phyloP scores from a whole-genome alignment of 2,888 invertebrate species.

The Germaria angustata region DNA sequence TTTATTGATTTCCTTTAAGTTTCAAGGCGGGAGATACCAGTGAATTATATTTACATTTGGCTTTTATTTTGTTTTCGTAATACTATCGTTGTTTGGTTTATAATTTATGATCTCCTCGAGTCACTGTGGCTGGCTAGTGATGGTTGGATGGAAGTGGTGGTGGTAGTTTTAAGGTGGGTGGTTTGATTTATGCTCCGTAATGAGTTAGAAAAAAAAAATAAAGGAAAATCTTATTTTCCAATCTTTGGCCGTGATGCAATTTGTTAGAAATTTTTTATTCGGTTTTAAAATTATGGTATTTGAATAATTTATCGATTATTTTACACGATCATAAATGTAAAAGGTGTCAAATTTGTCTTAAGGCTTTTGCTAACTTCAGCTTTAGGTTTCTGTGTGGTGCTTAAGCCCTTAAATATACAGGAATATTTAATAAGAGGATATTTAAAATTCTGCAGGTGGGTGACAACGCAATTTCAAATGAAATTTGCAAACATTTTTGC shows the following conservation, averaged over 20 bases:
- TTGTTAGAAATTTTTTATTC: neutral
- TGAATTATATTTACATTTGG: slow-evolving; percentile 44
- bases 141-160: neutral
- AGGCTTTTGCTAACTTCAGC: slow-evolving; percentile 3
- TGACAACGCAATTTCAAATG: neutral
- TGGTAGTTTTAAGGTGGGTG: slow-evolving; percentile 59
- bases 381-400: neutral
- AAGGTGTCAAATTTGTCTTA: slow-evolving; percentile 41
- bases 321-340: slow-evolving; percentile 50
- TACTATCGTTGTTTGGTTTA: slow-evolving; percentile 38
- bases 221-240: slow-evolving; percentile 27
- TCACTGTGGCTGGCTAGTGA: slow-evolving; percentile 38
- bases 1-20: slow-evolving; percentile 64
- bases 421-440: neutral
- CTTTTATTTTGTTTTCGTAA: slow-evolving; percentile 14
- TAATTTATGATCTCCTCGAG: slow-evolving; percentile 60
- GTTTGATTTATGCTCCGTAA: slow-evolving; percentile 61
- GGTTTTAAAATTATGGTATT: slow-evolving; percentile 40
- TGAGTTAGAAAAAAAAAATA: slow-evolving; percentile 20
- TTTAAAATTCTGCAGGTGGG: neutral
- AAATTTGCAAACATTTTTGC: neutral
- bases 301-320: slow-evolving; percentile 54
- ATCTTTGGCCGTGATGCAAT: slow-evolving; percentile 56
- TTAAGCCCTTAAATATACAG: neutral
- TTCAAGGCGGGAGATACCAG: slow-evolving; percentile 22